Evolutionary conservation across 2,113 vertebrate genomes (phyloP), one percentile per base, ranked within the genome.

Genomic region (Muntiacus reevesi): DNA sequence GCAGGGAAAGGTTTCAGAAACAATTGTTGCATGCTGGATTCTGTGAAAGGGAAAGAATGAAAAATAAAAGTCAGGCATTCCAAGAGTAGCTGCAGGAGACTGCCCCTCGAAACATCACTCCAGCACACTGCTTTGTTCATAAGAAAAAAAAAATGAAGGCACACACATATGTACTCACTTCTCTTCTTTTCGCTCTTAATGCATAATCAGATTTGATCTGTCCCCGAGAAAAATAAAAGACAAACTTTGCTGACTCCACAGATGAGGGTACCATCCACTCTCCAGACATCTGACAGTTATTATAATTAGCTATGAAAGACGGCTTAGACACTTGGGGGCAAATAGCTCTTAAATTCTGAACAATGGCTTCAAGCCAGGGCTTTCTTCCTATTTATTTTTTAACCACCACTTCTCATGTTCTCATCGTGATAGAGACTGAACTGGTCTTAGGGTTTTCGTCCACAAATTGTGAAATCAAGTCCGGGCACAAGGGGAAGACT

Each of bases 241-340:
- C 98, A 99, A 99, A 99, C 99, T 99, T 98, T 99, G 98, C 96
- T 99, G 99, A 99, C 99, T 99, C 98, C 82, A 96, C 98, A 97
- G 98, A 98, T 98, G 98, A 98, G 98, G 98, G 97, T 97, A 98
- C 91, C 94, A 33, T 96, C 97, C 98, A 98, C 99, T 99, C 99
- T 98, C 97, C 99, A 99, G 99, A 98, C 99, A 99, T 99, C 99
- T 99, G 99, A 99, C 99, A 99, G 99, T 99, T 99, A 99, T 99
- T 99, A 99, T 99, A 99, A 99, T 99, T 98, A 99, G 98, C 98
- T 96, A 93, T 97, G 98, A 98, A 98, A 98, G 98, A 95, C 96
- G 91, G 97, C 87, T 45, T 94, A 99, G 99, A 98, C 98, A 98
- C 98, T 99, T 98, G 98, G 99, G 98, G 98, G 98, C 98, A 98